Percentiles rank a stretch among this genome's conserved stretches.
phyloP scores from a whole-genome alignment of 2,888 invertebrate species.

The Tipula vernalis region DNA sequence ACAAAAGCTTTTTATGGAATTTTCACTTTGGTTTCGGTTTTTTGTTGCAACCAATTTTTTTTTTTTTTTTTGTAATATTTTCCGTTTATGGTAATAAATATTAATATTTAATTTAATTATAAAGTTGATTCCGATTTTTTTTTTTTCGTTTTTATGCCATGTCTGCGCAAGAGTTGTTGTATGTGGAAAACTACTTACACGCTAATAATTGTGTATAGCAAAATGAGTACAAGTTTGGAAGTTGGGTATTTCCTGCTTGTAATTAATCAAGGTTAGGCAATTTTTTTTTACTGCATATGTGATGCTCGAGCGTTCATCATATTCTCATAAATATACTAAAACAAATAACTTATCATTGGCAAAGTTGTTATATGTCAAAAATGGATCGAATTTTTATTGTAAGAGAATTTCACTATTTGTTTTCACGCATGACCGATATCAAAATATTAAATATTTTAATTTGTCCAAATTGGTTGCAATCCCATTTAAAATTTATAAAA shows the following conservation, averaged over 20 bases:
- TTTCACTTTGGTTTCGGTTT: neutral
- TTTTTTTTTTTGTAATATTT: neutral
- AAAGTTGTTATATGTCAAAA: too few species aligned
- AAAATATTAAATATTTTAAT: too few species aligned
- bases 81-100: neutral
- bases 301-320: too few species aligned
- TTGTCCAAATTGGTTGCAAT: too few species aligned
- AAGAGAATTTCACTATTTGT: too few species aligned
- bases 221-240: neutral
- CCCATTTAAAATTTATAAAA: too few species aligned
- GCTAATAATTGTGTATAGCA: neutral
- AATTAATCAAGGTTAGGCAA: neutral
- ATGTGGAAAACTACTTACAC: neutral
- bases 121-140: neutral
- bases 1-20: neutral
- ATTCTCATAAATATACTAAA: too few species aligned
- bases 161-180: neutral
- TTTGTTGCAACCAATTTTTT: neutral
- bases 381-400: too few species aligned
- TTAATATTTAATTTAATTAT: conserved; percentile 4
- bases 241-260: neutral
- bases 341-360: too few species aligned
- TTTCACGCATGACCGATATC: too few species aligned
- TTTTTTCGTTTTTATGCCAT: neutral
- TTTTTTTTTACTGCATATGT: neutral